phyloP scores from a whole-genome alignment of 2,113 vertebrate species.

The Monopterus albus region DNA sequence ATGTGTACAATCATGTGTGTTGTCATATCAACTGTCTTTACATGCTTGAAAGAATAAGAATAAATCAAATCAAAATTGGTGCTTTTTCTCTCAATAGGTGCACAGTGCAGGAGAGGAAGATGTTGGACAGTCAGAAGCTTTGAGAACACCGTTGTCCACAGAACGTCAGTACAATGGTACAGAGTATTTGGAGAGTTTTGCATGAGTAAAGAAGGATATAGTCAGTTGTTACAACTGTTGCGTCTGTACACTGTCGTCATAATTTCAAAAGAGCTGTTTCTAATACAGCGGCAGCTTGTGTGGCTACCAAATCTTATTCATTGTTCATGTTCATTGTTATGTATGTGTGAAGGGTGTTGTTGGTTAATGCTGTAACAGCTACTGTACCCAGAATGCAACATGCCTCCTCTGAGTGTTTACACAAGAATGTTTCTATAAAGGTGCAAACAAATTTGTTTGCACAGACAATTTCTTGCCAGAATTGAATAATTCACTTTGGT shows the following conservation, averaged over 20 bases:
- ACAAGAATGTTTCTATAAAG: too few relatives aligned
- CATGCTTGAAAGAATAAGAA: too few relatives aligned
- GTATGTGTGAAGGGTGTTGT: too few relatives aligned
- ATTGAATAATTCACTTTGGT: background rate
- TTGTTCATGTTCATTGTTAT: too few relatives aligned
- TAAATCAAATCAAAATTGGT: too few relatives aligned
- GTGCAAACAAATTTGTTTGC: background rate
- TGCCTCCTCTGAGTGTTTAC: too few relatives aligned
- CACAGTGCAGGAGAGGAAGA: constrained; percentile 81
- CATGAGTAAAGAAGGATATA: background rate
- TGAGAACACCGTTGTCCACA: constrained; percentile 26
- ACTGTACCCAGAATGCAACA: background rate
- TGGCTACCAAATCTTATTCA: background rate
- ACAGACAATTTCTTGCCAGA: background rate
- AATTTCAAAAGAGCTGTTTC: background rate
- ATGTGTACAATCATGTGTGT: too few relatives aligned
- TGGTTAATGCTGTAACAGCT: background rate
- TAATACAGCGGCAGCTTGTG: too few relatives aligned
- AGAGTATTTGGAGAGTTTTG: background rate
- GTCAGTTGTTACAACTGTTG: background rate
- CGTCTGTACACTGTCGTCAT: background rate
- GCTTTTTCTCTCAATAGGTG: constrained; percentile 60
- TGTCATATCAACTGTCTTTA: too few relatives aligned
- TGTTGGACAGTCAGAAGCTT: constrained; percentile 50
- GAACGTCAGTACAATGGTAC: constrained; percentile 66